These are phyloP conservation scores for Isurus oxyrinchus DNA, from an alignment of 2,113 vertebrate species.

Conservation along the genomic window DNA sequence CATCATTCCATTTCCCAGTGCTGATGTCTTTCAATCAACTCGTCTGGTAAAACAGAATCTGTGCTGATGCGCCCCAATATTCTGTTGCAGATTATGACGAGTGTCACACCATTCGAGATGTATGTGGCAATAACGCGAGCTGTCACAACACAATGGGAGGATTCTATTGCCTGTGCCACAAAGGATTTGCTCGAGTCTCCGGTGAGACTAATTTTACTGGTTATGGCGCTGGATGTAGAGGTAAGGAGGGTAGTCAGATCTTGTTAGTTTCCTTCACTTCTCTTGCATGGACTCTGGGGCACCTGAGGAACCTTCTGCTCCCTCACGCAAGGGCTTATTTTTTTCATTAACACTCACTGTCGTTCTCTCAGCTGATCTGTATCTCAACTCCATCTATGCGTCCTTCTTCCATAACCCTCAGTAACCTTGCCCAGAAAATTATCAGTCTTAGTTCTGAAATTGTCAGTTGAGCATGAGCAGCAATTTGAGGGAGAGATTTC, in stretches of 20 bases:
- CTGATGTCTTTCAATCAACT: neutral
- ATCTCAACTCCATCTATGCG: no score
- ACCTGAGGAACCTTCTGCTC: neutral
- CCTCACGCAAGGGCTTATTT: neutral
- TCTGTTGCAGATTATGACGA: slow-evolving; percentile 5
- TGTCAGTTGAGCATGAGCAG: no score
- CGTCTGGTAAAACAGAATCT: neutral
- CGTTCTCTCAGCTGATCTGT: no score
- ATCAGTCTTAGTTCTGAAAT: no score
- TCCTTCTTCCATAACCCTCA: no score
- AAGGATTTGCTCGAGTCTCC: neutral
- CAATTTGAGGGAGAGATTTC: no score
- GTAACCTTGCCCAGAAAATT: no score
- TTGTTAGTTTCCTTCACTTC: neutral
- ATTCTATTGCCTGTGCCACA: neutral
- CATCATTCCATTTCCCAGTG: neutral
- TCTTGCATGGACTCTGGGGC: neutral
- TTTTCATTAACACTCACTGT: neutral
- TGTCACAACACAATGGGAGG: neutral
- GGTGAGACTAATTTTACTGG: neutral
- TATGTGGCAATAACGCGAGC: neutral
- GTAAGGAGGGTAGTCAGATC: neutral
- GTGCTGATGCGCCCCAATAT: neutral
- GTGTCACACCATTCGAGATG: neutral
- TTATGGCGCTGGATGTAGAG: neutral